Conservation (phyloP, 2,113 vertebrate species). For the Murina feae region DNA sequence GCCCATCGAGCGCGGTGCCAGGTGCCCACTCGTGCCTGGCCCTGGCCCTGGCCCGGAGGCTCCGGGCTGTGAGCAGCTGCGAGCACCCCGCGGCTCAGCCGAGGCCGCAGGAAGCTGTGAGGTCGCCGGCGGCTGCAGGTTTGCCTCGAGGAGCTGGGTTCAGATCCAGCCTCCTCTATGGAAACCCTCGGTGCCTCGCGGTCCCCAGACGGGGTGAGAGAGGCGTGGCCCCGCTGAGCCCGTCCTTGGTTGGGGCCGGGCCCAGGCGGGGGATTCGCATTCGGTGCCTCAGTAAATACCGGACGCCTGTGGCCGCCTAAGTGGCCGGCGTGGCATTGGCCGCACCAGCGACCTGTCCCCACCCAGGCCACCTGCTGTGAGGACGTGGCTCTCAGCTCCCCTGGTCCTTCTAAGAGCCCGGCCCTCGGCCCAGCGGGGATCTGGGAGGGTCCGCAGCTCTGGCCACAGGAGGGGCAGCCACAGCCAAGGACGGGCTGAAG, state of each 20-base stretch:
- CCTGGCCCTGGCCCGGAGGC: background rate
- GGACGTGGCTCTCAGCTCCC: background rate
- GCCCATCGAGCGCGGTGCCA: fast-evolving
- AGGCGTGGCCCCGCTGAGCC: background rate
- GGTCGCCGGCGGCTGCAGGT: fast-evolving
- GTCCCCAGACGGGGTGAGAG: background rate
- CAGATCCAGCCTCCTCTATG: background rate
- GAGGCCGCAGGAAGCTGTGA: fast-evolving
- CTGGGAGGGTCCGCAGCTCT: background rate
- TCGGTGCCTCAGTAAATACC: background rate
- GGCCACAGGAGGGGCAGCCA: fast-evolving
- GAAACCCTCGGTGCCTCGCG: fast-evolving
- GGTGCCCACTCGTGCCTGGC: background rate
- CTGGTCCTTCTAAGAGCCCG: background rate
- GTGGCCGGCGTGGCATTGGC: background rate
- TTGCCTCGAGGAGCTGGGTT: fast-evolving
- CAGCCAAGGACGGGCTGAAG: fast-evolving
- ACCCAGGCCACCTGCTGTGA: background rate
- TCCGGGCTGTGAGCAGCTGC: background rate
- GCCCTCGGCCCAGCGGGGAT: background rate
- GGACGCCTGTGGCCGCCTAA: fast-evolving
- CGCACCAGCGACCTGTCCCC: too few relatives aligned
- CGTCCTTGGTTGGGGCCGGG: background rate
- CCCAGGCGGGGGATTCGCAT: background rate
- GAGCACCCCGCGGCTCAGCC: fast-evolving